Percentiles rank a stretch among this genome's conserved stretches.
Evolutionary conservation across 2,113 vertebrate species (phyloP).

Genomic region (Amphilophus citrinellus): DNA sequence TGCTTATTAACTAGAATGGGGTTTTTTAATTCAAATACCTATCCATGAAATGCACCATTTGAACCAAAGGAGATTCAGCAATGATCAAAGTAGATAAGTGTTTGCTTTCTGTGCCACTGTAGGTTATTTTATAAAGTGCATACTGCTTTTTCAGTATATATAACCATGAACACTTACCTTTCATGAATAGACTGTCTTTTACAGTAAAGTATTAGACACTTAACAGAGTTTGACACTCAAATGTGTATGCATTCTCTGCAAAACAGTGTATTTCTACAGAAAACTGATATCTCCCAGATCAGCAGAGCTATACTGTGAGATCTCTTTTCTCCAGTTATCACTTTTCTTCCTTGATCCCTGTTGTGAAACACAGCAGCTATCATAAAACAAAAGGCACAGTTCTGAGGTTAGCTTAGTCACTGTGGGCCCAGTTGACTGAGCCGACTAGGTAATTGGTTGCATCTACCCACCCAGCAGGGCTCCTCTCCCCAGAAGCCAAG

Average conservation of each 20-base stretch:
- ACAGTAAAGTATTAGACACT: not conserved
- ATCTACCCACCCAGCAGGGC: constrained; percentile 55
- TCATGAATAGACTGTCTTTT: not conserved
- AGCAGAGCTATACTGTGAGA: constrained; percentile 5
- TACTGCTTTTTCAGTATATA: not conserved
- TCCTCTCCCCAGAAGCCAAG: constrained; percentile 66
- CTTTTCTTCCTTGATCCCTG: constrained; percentile 41
- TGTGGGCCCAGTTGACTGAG: constrained; percentile 73
- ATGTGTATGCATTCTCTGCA: not conserved
- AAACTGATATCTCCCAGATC: not conserved
- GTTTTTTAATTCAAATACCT: not conserved
- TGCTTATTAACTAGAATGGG: not conserved
- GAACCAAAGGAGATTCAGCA: not conserved
- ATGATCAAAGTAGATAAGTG: not conserved
- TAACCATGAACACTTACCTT: not conserved
- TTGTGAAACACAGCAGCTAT: constrained; percentile 34
- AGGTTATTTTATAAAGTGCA: not conserved
- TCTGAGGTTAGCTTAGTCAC: constrained; percentile 63
- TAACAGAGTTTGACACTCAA: not conserved
- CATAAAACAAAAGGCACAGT: constrained; percentile 44
- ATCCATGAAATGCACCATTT: not conserved
- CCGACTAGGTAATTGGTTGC: constrained; percentile 71
- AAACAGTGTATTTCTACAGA: not conserved
- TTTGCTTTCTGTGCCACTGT: not conserved
- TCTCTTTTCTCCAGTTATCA: constrained; percentile 38